phyloP scores from a whole-genome alignment of 2,113 vertebrate species.

The Bettongia penicillata region DNA sequence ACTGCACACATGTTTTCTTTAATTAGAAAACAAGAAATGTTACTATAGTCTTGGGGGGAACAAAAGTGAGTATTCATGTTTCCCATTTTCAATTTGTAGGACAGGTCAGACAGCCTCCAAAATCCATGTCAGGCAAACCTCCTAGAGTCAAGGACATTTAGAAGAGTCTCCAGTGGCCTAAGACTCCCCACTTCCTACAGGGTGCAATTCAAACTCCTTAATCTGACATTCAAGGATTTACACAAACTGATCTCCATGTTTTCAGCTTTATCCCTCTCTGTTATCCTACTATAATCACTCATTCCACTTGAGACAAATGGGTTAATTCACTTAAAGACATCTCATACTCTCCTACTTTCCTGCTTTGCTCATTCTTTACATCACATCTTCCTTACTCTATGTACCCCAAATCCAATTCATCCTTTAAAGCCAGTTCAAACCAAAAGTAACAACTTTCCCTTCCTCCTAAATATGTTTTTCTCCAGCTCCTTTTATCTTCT shows the following conservation, averaged over 20 bases:
- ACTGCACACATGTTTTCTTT: background rate
- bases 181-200: background rate
- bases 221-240: background rate
- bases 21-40: background rate
- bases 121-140: background rate
- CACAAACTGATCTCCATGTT: background rate
- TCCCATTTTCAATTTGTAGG: background rate
- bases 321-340: background rate
- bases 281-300: background rate
- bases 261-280: background rate
- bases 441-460: too few species aligned
- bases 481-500: too few species aligned
- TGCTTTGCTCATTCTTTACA: background rate
- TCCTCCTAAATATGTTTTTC: too few species aligned
- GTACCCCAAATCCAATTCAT: too few species aligned
- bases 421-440: too few species aligned
- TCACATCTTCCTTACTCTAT: background rate
- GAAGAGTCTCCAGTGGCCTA: background rate
- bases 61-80: background rate
- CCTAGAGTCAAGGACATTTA: background rate
- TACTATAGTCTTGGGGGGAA: background rate
- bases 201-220: rapidly evolving
- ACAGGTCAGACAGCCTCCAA: background rate
- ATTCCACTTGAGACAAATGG: background rate
- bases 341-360: background rate